Evolutionary conservation across 2,888 invertebrate species (phyloP).

Genomic region (Ptilodon capucinus): DNA sequence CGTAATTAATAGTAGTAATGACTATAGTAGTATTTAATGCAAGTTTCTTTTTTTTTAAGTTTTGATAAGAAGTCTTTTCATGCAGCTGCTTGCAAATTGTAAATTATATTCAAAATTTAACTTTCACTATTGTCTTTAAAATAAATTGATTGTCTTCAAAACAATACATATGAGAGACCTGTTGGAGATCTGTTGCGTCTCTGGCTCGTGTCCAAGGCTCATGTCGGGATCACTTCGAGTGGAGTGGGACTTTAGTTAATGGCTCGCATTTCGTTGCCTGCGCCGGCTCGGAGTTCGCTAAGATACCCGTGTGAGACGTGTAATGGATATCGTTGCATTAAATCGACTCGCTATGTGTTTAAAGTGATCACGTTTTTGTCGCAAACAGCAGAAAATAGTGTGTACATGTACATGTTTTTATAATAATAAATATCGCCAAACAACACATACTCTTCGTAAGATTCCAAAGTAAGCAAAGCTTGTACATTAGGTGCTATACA

Average conservation of each 20-base stretch:
- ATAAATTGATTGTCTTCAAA: conserved; percentile 19
- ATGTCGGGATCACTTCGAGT: conserved; percentile 53
- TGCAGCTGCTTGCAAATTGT: too few species aligned
- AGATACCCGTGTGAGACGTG: conserved; percentile 38
- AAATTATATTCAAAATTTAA: background rate
- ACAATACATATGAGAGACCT: conserved; percentile 46
- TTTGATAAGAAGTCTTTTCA: too few species aligned
- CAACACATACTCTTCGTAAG: too few species aligned
- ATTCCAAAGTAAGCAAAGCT: too few species aligned
- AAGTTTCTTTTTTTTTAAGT: too few species aligned
- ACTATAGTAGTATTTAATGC: too few species aligned
- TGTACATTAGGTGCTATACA: too few species aligned
- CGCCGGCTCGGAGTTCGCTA: conserved; percentile 32
- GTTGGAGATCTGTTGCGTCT: conserved; percentile 69
- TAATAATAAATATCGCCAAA: too few species aligned
- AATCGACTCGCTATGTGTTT: conserved; percentile 23
- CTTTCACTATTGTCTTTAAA: background rate
- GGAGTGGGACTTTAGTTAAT: conserved; percentile 61
- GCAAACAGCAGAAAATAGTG: too few species aligned
- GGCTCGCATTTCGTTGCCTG: conserved; percentile 36
- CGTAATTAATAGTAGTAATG: too few species aligned
- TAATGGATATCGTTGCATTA: conserved; percentile 29
- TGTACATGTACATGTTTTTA: too few species aligned
- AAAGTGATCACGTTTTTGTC: conserved; percentile 5
- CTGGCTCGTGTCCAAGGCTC: conserved; percentile 67